phyloP scores from a whole-genome alignment of 2,113 vertebrate species.

The Leuciscus idus region DNA sequence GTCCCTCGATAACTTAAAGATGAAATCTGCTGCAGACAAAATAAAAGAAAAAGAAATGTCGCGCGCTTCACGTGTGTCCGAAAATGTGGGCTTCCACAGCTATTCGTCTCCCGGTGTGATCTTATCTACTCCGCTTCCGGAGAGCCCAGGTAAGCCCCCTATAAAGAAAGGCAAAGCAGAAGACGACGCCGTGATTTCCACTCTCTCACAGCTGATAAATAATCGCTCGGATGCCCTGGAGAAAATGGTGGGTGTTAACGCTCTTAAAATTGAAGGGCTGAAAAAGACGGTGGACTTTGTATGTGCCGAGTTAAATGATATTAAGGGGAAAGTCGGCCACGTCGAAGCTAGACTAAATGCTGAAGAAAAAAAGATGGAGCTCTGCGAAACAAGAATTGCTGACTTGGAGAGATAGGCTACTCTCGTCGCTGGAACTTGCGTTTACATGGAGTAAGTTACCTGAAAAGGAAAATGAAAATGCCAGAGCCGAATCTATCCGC shows the following conservation, averaged over 20 bases:
- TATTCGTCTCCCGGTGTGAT: not conserved
- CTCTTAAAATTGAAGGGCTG: no score
- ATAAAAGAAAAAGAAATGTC: not conserved
- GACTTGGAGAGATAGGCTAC: constrained; percentile 1
- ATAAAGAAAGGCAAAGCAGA: not conserved
- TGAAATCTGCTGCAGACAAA: not conserved
- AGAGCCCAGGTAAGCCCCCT: not conserved
- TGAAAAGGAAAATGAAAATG: not conserved
- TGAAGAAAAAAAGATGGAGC: not conserved
- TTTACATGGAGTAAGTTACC: not conserved
- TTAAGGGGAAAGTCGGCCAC: not conserved
- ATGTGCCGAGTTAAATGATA: not conserved
- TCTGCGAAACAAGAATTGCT: not conserved
- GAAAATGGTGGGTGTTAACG: no score
- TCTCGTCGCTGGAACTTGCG: not conserved
- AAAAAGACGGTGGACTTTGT: not conserved
- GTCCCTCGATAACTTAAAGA: not conserved
- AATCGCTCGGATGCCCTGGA: no score
- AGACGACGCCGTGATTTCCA: not conserved
- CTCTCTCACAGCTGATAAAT: no score
- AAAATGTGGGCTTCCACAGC: no score
- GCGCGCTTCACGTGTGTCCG: not conserved
- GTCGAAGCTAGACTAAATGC: not conserved
- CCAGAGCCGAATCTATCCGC: not conserved
- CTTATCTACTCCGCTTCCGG: no score